A percentile compares a stretch with the other conserved stretches of the same genome.
Conservation (phyloP, 2,888 invertebrate species). For the Conistra vaccinii region DNA sequence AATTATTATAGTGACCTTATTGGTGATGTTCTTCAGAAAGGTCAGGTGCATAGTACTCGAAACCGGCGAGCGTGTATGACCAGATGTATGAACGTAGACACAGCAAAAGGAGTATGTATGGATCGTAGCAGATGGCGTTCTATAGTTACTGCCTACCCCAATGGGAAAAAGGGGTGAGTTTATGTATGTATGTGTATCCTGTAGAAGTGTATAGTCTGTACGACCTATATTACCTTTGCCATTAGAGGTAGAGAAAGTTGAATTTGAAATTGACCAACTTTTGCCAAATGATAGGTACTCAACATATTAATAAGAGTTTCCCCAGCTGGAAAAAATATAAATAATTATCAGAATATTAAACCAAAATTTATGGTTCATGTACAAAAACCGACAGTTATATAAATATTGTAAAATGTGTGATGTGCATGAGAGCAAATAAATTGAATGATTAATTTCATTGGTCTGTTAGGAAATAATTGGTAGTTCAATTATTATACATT, state of each 20-base stretch:
- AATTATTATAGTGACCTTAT: too few species aligned
- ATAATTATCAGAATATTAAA: too few species aligned
- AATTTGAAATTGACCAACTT: constrained; percentile 22
- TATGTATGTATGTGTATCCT: background rate
- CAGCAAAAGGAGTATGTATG: background rate
- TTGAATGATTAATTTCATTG: background rate
- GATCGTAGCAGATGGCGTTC: background rate
- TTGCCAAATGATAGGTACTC: background rate
- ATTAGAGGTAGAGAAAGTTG: constrained; percentile 36
- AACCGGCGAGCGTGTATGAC: background rate
- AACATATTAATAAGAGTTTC: too few species aligned
- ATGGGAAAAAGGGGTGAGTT: background rate
- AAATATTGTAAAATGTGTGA: too few species aligned
- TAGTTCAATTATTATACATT: background rate
- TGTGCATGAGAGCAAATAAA: too few species aligned
- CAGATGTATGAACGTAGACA: background rate
- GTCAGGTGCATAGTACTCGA: too few species aligned
- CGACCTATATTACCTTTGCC: constrained; percentile 39
- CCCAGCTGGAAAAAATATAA: too few species aligned
- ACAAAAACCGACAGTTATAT: too few species aligned
- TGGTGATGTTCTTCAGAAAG: background rate
- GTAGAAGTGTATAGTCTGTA: background rate
- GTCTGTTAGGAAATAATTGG: background rate
- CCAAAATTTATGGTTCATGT: too few species aligned
- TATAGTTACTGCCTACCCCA: too few species aligned